Evolutionary conservation across 2,888 invertebrate genomes (phyloP), one percentile per base, ranked within the genome.

Genomic region (Drosophila barbarae): DNA sequence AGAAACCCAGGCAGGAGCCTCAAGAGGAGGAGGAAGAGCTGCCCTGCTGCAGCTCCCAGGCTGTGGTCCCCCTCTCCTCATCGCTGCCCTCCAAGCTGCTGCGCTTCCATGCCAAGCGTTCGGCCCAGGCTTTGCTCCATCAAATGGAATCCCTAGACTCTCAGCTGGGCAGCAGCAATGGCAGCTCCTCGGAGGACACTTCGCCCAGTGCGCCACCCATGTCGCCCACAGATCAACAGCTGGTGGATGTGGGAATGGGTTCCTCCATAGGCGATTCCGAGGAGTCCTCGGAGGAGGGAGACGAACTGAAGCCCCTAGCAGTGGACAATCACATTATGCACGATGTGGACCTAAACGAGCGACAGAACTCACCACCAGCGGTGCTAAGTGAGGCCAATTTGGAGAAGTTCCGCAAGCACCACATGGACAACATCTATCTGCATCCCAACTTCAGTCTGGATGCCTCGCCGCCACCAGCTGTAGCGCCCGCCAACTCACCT

Each of bases 291-390:
- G 90, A 89, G 63, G 89, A 89, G 64, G 88, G 89, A 42, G 89
- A 90, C 69, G 89, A 90, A 50, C 73, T 90, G 13, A 89, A 89
- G 56, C 90, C 90, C 4, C 71, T 90, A 61, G 89, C 89, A 9
- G 85, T 88, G 32, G 89, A 89, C 63, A 89, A 89, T 80, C 89
- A 89, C 65, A 86, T 88, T 3, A 72, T 88, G 41, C 77, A 82
- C 28, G 87, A 88, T 26, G 74, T 84, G 51, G 87, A 87, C 38
- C 67, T 72, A 30, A 65, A 41, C 12, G 73, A 77, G 34, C 66
- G 68, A 0, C 74, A 73, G 41, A 50, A 34, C 0, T 64, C 77
- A 5, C 70, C 73, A 1, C 71, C 76, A 2, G 65, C 85, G 8
- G 73, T 86, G 12, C 67, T 88, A 6, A 88, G 88, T 51, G 87